phyloP scores from a whole-genome alignment of 2,113 vertebrate species.

The Myotis lucifugus region DNA sequence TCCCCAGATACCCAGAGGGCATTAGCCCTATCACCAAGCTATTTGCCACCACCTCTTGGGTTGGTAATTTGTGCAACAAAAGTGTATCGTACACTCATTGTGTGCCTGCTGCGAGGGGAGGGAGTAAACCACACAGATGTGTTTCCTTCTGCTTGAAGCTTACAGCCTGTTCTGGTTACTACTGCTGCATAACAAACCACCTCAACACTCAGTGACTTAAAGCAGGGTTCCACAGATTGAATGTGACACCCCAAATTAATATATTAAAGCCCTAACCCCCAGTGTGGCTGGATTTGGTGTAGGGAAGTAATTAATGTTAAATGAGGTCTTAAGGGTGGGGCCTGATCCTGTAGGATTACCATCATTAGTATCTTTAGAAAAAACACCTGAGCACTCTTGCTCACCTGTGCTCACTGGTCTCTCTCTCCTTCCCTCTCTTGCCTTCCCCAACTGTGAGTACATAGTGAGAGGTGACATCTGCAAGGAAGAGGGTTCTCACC shows the following conservation, averaged over 20 bases:
- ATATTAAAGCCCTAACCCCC: background rate
- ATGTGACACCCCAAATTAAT: background rate
- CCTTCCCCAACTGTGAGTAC: background rate
- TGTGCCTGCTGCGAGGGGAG: background rate
- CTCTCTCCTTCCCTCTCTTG: background rate
- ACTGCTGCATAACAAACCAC: background rate
- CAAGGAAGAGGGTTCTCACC: background rate
- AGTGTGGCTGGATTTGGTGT: background rate
- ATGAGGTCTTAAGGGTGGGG: background rate
- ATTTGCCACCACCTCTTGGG: background rate
- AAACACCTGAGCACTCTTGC: background rate
- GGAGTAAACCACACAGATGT: background rate
- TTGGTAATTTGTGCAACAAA: background rate
- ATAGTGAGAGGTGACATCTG: too few relatives aligned
- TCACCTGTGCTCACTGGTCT: background rate
- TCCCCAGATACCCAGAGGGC: background rate
- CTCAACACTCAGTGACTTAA: background rate
- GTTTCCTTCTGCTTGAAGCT: background rate
- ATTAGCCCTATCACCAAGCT: background rate
- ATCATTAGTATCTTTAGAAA: background rate
- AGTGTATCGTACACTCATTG: background rate
- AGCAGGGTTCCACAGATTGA: background rate
- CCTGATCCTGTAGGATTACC: background rate
- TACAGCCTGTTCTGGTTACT: background rate
- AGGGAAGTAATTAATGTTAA: background rate